Evolutionary conservation across 2,113 vertebrate genomes (phyloP).

Genomic region (Malurus alboscapulatus): DNA sequence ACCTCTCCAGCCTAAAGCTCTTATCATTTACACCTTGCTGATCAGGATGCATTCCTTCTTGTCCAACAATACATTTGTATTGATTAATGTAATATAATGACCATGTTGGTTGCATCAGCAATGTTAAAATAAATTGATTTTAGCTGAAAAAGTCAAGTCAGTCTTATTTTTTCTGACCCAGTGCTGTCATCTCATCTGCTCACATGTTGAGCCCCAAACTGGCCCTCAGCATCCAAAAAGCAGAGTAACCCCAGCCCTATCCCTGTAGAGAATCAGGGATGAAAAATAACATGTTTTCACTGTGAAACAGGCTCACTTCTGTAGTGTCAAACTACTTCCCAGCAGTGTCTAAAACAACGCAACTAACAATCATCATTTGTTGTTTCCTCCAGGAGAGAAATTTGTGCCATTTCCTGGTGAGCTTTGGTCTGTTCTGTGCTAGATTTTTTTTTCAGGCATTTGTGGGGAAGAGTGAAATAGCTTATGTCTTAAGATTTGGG

Average conservation of each 20-base stretch:
- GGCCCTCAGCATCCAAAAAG: neutral
- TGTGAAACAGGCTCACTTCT: neutral
- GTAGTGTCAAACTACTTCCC: neutral
- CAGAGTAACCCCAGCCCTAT: neutral
- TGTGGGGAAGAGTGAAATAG: neutral
- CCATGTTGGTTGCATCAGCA: neutral
- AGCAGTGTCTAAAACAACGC: neutral
- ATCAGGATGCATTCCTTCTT: neutral
- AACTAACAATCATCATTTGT: neutral
- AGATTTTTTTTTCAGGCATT: neutral
- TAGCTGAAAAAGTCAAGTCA: neutral
- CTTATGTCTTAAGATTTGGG: neutral
- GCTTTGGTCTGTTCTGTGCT: neutral
- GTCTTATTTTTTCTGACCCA: neutral
- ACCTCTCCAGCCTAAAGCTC: neutral
- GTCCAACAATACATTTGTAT: neutral
- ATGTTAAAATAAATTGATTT: neutral
- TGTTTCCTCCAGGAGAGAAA: neutral
- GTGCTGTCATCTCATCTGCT: neutral
- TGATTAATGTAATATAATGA: neutral
- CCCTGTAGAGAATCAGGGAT: neutral
- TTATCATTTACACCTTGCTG: neutral
- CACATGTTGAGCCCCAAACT: neutral
- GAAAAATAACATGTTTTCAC: neutral
- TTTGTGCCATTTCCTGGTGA: neutral